Evolutionary conservation across 2,888 invertebrate genomes (phyloP).

Genomic region (Siphlonurus alternatus): DNA sequence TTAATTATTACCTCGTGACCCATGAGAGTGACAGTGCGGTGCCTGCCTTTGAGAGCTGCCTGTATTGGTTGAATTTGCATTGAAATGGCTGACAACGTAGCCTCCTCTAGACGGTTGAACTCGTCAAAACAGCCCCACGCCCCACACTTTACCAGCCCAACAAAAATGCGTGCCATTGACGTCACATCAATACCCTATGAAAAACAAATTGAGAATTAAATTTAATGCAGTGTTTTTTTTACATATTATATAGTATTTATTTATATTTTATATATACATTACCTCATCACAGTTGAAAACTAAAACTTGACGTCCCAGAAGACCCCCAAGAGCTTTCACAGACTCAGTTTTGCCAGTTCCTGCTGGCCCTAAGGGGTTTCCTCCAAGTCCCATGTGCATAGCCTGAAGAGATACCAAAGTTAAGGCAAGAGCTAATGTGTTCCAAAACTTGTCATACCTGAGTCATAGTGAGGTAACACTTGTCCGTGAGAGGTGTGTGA

Average conservation of each 20-base stretch:
- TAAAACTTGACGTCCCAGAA: constrained; percentile 83
- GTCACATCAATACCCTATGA: constrained; percentile 77
- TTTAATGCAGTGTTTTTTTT: neutral
- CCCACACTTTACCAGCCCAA: constrained; percentile 82
- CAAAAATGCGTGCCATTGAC: constrained; percentile 87
- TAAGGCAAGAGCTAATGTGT: neutral
- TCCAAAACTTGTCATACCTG: constrained; percentile 39
- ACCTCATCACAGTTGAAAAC: constrained; percentile 96
- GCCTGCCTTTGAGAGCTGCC: constrained; percentile 50
- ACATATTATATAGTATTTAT: neutral
- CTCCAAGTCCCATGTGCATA: constrained; percentile 88
- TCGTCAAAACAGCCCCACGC: constrained; percentile 99
- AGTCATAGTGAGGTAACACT: constrained; percentile 91
- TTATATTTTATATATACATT: constrained; percentile 7
- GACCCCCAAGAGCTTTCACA: constrained; percentile 81
- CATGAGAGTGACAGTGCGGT: constrained; percentile 27
- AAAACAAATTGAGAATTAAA: constrained; percentile 9
- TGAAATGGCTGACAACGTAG: constrained; percentile 85
- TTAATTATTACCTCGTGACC: constrained; percentile 23
- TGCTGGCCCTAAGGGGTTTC: constrained; percentile 97
- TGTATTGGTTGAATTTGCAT: constrained; percentile 90
- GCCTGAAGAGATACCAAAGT: constrained; percentile 35
- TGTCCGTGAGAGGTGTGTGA: constrained; percentile 88
- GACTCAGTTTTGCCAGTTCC: constrained; percentile 99
- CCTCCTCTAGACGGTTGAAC: constrained; percentile 90